Evolutionary conservation across 2,797 vertebrate genomes (phyloP).

Genomic region (Dromococcyx pavoninus): DNA sequence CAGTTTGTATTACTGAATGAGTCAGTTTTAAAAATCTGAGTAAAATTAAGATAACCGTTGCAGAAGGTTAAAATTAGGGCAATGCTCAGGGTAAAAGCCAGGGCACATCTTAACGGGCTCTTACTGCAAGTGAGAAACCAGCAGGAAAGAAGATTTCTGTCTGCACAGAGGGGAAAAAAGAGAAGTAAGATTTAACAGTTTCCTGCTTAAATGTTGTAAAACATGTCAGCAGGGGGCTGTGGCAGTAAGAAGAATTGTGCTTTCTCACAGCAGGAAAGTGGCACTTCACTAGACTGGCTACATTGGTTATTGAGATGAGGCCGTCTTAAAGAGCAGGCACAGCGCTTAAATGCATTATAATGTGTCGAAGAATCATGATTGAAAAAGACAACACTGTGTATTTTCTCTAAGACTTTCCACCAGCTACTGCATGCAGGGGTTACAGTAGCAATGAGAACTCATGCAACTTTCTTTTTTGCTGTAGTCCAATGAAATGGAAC

Average conservation of each 20-base stretch:
- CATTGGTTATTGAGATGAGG: slow-evolving; percentile 14
- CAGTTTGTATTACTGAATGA: slow-evolving; percentile 59
- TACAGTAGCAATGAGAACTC: not conserved
- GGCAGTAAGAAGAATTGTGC: slow-evolving; percentile 16
- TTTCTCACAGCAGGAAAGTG: slow-evolving; percentile 38
- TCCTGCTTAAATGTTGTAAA: slow-evolving; percentile 64
- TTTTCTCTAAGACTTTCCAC: slow-evolving; percentile 15
- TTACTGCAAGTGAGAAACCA: slow-evolving; percentile 37
- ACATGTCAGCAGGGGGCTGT: slow-evolving; percentile 55
- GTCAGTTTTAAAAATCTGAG: slow-evolving; percentile 66
- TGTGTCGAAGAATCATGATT: slow-evolving; percentile 7
- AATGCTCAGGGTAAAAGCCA: slow-evolving; percentile 29
- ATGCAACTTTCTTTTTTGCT: not conserved
- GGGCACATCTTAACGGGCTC: slow-evolving; percentile 37
- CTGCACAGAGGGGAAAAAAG: slow-evolving; percentile 20
- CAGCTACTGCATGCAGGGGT: not conserved
- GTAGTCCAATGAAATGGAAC: not conserved
- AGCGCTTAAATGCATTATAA: slow-evolving; percentile 18
- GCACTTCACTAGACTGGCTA: slow-evolving; percentile 4
- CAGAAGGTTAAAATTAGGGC: slow-evolving; percentile 68
- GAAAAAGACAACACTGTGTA: not conserved
- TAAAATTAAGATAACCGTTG: slow-evolving; percentile 62
- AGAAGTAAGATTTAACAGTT: slow-evolving; percentile 68
- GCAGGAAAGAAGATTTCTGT: slow-evolving; percentile 54
- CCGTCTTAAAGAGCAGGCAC: slow-evolving; percentile 36